These are phyloP conservation scores for Azorinus chamasolen DNA, from an alignment of 2,888 invertebrate species.

Conservation along the genomic window DNA sequence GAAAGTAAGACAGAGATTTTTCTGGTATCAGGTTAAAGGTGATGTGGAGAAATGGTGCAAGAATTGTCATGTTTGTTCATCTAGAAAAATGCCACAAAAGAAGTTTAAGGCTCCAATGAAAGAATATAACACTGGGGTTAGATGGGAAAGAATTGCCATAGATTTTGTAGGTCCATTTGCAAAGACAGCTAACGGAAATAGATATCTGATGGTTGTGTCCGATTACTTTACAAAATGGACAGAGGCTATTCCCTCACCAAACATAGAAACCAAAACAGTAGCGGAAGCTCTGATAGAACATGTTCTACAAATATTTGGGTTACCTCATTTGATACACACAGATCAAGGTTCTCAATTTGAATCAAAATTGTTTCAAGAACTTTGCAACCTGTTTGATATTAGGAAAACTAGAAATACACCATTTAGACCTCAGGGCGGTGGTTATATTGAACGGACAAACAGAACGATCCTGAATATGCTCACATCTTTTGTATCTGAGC, in stretches of 20 bases:
- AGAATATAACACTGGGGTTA: constrained; percentile 21
- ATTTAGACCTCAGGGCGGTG: no score
- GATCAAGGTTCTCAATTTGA: no score
- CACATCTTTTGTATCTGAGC: constrained; percentile 3
- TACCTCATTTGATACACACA: constrained; percentile 43
- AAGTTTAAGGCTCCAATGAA: no score
- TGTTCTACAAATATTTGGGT: constrained; percentile 50
- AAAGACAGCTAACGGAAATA: constrained; percentile 32
- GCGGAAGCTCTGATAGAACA: constrained; percentile 45
- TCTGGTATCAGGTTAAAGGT: constrained; percentile 23
- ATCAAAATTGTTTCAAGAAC: no score
- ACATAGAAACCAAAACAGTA: constrained; percentile 56
- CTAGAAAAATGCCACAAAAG: no score
- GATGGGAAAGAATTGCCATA: constrained; percentile 42
- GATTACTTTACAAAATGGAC: constrained; percentile 62
- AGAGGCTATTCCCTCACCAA: constrained; percentile 41
- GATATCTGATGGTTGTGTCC: constrained; percentile 46
- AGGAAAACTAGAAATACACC: constrained; percentile 50
- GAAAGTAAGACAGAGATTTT: no score
- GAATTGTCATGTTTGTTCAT: constrained; percentile 16
- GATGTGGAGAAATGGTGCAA: constrained; percentile 27
- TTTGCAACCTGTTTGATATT: constrained; percentile 42
- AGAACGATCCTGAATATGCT: constrained; percentile 8
- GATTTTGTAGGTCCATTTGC: constrained; percentile 46
- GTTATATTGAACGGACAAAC: no score